A percentile compares a stretch with the other conserved stretches of the same genome.
Conservation (phyloP, 2,888 invertebrate genomes). For the Hirtodrosophila trivittata region DNA sequence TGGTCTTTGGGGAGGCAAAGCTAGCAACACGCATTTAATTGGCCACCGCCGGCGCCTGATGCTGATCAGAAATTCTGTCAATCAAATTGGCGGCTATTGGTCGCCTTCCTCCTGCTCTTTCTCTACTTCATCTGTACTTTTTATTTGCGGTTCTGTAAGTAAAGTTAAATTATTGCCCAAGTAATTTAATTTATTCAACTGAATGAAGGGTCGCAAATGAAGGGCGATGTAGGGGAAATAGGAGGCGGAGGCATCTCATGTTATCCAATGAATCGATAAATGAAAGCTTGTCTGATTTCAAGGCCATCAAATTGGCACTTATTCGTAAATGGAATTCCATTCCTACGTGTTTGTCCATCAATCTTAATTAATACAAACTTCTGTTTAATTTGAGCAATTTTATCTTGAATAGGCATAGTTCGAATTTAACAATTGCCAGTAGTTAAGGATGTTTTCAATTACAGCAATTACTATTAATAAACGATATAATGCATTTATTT, state of each 20-base stretch:
- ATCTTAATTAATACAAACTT: slow-evolving; percentile 36
- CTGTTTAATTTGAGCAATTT: not conserved
- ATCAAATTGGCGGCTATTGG: slow-evolving; percentile 59
- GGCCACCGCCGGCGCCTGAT: slow-evolving; percentile 40
- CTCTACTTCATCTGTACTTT: not conserved
- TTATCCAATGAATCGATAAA: slow-evolving; percentile 19
- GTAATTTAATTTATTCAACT: slow-evolving; percentile 60
- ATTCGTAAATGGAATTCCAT: slow-evolving; percentile 12
- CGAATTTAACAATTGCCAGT: too few species aligned
- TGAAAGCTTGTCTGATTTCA: slow-evolving; percentile 31
- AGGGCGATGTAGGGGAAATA: not conserved
- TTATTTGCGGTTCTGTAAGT: slow-evolving; percentile 32
- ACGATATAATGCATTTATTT: too few species aligned
- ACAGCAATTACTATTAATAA: too few species aligned
- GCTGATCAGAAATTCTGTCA: slow-evolving; percentile 61
- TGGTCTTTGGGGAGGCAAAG: slow-evolving; percentile 54
- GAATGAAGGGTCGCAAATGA: not conserved
- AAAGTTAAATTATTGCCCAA: slow-evolving; percentile 47
- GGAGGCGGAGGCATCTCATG: not conserved
- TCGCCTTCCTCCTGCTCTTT: not conserved
- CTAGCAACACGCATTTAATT: slow-evolving; percentile 71
- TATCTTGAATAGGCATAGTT: too few species aligned
- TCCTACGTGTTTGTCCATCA: slow-evolving; percentile 28
- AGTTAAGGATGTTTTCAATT: too few species aligned
- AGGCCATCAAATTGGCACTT: slow-evolving; percentile 37